Base-by-base conservation (phyloP, 2,797 vertebrate genomes). In the Clarias laeviceps region DNA sequence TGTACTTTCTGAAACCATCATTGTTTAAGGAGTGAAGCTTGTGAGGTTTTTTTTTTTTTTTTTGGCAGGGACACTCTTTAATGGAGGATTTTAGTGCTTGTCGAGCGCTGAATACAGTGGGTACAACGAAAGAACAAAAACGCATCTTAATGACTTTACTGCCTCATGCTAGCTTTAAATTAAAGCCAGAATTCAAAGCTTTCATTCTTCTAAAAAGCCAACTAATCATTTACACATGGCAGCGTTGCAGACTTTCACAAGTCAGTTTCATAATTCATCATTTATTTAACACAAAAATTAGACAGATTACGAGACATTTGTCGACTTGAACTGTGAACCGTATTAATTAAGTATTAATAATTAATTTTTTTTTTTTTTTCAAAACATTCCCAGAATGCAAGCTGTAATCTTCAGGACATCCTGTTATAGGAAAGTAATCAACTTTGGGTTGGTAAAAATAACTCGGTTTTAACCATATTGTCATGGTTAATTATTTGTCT, bases 1-100 rank as follows among this genome's bases (percentile, higher is more conserved):
- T 18, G 22, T 45, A 34, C 9, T 14, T 69, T 79, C 24, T 68
- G 14, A 34, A 78, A 56, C 59, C 22, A 4, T 68, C 5, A 64
- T 69, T 78, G 45, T 69, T 32, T 34, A 57, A 57, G 14, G 59
- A 77, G 27, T 56, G 59, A 37, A 62, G 40, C 22, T 66, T 74
- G 8, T 14, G 50, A 54, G 50, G 12, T n/a, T 32, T 34, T 9
- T 74, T 73, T 37, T 37, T 73, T 15, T 45, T 45, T 22, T 40
- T 37, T 70, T 37, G 7, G 22, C 11, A 15, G 17, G 15, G 50
- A 18, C 14, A 27, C 14, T 56, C 50, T 56, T 56, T 32, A 76
- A 76, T 62, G 59, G 59, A 61, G 54, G 45, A 56, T 74, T 56
- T 59, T 78, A 78, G 56, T 78, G 74, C 74, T 27, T 61, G 20